Conservation (phyloP, 2,888 invertebrate genomes). For the Hyposoter dolosus region DNA sequence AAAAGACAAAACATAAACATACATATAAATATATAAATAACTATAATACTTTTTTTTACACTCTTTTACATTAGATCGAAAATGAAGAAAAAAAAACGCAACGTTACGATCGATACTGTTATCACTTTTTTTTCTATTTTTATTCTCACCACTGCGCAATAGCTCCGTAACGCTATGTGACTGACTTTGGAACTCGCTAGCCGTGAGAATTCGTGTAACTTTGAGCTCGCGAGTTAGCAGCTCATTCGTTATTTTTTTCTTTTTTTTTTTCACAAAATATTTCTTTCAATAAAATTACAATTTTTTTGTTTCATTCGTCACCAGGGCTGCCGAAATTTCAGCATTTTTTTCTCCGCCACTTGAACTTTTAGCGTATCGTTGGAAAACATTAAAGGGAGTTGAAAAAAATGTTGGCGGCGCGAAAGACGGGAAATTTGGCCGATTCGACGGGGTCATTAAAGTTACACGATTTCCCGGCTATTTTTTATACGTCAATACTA, state of each 20-base stretch:
- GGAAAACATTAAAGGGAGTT: not conserved
- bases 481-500: constrained; percentile 77
- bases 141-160: constrained; percentile 64
- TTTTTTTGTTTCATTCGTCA: not conserved
- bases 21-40: constrained; percentile 29
- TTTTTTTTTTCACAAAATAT: not conserved
- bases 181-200: constrained; percentile 73
- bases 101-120: constrained; percentile 72
- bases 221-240: constrained; percentile 27
- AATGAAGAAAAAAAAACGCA: constrained; percentile 49
- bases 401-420: constrained; percentile 3
- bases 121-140: constrained; percentile 70
- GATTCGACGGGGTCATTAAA: constrained; percentile 57
- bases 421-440: constrained; percentile 15
- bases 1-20: constrained; percentile 20
- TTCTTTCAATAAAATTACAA: not conserved
- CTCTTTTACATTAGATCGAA: constrained; percentile 63
- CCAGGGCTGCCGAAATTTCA: not conserved
- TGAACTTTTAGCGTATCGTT: constrained; percentile 9
- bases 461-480: constrained; percentile 75
- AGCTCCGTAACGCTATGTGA: constrained; percentile 71
- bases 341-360: not conserved
- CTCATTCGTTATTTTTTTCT: not conserved
- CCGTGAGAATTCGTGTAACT: constrained; percentile 70
- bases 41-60: constrained; percentile 63